Evolutionary conservation across 2,113 vertebrate genomes (phyloP), one percentile per base, ranked within the genome.

Genomic region (Nesogale talazaci): DNA sequence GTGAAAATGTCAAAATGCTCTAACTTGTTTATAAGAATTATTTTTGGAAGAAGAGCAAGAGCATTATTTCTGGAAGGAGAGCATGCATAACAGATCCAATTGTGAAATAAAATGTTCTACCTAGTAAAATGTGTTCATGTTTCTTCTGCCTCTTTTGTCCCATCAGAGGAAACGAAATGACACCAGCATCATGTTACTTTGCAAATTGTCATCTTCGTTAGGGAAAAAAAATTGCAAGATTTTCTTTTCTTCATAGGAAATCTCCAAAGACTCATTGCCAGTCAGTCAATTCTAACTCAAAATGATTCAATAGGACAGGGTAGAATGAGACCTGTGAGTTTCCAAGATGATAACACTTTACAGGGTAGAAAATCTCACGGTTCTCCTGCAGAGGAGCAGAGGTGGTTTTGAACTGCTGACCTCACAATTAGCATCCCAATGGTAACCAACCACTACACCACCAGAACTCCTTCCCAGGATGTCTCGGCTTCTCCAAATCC

Each of bases 61-160:
- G 2, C 56, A 31, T 69, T 69, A 14, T 34, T 84, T 86, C 80
- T 65, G 63, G 72, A 83, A 83, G 36, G 27, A 67, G 25, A 22
- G 46, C 4, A 29, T 78, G 79, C 27, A 46, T 40, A 22, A 8
- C 31, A 20, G 6, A 34, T 67, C 46, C 2, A 36, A 36, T 59
- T 81, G 38, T 16, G 11, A 69, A 91, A 83, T 86, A 65, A 59
- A n/a, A 9, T 38, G 46, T 86, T 94, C 72, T 81, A 57, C 81
- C 56, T 87, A 42, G n/a, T 75, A 20, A 88, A 81, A 65, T 52
- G 36, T 56, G 40, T 82, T 63, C 16, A 81, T 69, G 42, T 65
- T 76, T 77, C 36, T 19, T 88, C 83, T 72, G 38, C 42, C 25
- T 20, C 3, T 52, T 72, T 56, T 82, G 15, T 29, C 36, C 74